A percentile compares a stretch with the other conserved stretches of the same genome.
Conservation (phyloP, 2,888 invertebrate genomes). For the Nomada lathburiana region DNA sequence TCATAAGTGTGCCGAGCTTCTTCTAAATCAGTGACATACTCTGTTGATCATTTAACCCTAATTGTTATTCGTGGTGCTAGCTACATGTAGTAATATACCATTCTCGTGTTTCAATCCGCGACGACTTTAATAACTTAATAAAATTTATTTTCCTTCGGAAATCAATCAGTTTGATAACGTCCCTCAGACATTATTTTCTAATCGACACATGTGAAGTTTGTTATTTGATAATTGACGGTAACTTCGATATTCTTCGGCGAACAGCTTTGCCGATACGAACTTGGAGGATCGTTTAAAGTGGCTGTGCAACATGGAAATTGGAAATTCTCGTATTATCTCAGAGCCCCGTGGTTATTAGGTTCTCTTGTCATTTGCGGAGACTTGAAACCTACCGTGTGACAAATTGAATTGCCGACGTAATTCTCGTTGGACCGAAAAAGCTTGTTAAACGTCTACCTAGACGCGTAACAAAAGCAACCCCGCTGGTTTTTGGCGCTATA, state of each 20-base stretch:
- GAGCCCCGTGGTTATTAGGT: conserved; percentile 54
- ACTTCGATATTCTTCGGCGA: conserved; percentile 22
- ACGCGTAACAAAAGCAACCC: conserved; percentile 36
- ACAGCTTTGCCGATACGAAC: conserved; percentile 20
- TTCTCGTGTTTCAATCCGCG: too few relatives aligned
- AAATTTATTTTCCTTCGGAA: too few relatives aligned
- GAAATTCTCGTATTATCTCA: conserved; percentile 61
- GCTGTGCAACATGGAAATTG: conserved; percentile 60
- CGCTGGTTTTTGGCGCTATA: conserved; percentile 23
- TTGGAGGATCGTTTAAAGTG: conserved; percentile 28
- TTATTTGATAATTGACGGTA: conserved; percentile 31
- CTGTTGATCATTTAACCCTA: too few relatives aligned
- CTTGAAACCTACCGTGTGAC: conserved; percentile 41
- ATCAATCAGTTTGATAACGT: too few relatives aligned
- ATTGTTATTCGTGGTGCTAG: too few relatives aligned
- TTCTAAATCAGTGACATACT: too few relatives aligned
- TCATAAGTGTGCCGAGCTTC: too few relatives aligned
- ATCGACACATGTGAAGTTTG: too few relatives aligned
- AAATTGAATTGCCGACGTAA: conserved; percentile 55
- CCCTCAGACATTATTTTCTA: too few relatives aligned
- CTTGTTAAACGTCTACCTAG: conserved; percentile 41
- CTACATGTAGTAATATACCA: too few relatives aligned
- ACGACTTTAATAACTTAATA: too few relatives aligned
- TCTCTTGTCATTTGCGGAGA: conserved; percentile 60
- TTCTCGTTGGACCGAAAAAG: conserved; percentile 42